Evolutionary conservation across 2,888 invertebrate species (phyloP), one percentile per base, ranked within the genome.

Genomic region (Gonocerus acuteangulatus): DNA sequence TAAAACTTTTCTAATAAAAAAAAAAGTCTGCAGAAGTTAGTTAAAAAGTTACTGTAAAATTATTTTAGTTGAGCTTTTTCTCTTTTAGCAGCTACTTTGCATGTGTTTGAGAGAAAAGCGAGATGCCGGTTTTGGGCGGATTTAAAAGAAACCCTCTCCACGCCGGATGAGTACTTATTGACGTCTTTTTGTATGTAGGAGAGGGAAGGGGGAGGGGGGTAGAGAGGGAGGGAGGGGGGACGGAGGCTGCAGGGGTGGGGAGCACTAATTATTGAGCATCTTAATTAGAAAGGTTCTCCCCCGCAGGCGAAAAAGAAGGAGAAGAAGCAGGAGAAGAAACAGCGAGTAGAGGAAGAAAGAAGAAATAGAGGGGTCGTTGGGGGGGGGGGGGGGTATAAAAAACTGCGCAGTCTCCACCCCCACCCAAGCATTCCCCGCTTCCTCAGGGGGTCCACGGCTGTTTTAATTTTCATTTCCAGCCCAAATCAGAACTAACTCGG

Each of bases 241-340:
- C 42, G 56, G 60, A 45, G 60, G 48, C 22, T 22, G 49, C 27
- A 18, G 51, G 60, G 51, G 59, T 23, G 42, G 44, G 21, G 54
- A 51, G 48, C 39, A 52, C 58, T 61, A 64, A 62, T 61, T 61
- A 62, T 64, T 62, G 61, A 61, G 49, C 62, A 60, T 62, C 61
- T 56, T 58, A 65, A 62, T 60, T 57, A 62, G 60, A 60, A 60
- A 62, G 60, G 48, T 23, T 57, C 57, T 21, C 34, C 54, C 44
- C 47, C 39, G 52, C 48, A 22, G 51, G 48, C 47, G 34, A 47
- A 54, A 39, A 19, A 51, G 60, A 60, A 59, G 52, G 39, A 65
- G 59, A 36, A 44, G 45, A 57, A 58, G 39, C 36, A 60, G 52
- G 60, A 39, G 39, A 39, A 15, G 15, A 39, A n/a, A n/a, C 3